Evolutionary conservation across 2,888 invertebrate species (phyloP).

Genomic region (Lycia hirtaria): DNA sequence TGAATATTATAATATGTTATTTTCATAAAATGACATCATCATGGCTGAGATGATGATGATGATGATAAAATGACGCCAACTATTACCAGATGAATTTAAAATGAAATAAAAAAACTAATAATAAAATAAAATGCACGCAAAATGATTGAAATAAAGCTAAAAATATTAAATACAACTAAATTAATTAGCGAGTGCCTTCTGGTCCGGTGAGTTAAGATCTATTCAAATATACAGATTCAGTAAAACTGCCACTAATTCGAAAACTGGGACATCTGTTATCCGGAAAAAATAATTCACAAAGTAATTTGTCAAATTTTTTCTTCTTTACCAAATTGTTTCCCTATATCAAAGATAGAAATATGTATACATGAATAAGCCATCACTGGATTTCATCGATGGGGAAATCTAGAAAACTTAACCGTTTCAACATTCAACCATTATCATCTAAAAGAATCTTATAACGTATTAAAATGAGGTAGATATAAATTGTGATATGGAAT

Average conservation of each 20-base stretch:
- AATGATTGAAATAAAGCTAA: not conserved
- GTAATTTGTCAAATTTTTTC: no score
- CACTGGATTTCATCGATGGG: conserved; percentile 43
- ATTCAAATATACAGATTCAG: not conserved
- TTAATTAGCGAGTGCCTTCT: not conserved
- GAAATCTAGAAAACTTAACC: conserved; percentile 38
- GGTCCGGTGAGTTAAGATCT: not conserved
- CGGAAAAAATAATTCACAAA: no score
- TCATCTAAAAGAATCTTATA: conserved; percentile 76
- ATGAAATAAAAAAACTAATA: not conserved
- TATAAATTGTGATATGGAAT: conserved; percentile 83
- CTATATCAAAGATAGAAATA: no score
- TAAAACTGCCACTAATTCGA: no score
- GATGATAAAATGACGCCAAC: not conserved
- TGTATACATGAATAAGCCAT: not conserved
- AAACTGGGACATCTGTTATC: no score
- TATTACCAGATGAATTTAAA: not conserved
- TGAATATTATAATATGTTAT: no score
- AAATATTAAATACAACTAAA: not conserved
- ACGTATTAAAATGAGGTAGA: conserved; percentile 84
- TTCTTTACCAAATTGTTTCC: no score
- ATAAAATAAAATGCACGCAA: not conserved
- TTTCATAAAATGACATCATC: no score
- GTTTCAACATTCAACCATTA: conserved; percentile 64
- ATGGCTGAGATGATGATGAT: not conserved